These are phyloP conservation scores for Macropus fuliginosus DNA, from an alignment of 2,797 vertebrate species.

Conservation along the genomic window DNA sequence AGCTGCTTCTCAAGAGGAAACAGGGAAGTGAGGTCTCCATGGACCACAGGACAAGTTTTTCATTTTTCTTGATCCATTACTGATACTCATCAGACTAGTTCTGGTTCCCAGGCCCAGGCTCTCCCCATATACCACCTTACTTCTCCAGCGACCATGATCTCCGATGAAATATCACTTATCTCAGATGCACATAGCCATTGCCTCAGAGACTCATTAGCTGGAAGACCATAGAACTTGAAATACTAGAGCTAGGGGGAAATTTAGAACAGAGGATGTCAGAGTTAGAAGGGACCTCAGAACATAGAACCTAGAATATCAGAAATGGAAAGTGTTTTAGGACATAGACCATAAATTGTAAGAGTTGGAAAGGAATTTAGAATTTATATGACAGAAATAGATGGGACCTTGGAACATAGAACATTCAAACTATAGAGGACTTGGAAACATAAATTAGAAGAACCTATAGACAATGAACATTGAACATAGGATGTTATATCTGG, in stretches of 20 bases:
- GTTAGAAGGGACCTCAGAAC: neutral
- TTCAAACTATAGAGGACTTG: neutral
- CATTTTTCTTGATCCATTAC: neutral
- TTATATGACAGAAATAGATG: neutral
- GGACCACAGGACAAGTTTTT: neutral
- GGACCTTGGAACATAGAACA: neutral
- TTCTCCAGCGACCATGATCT: neutral
- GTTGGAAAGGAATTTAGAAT: neutral
- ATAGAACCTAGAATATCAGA: neutral
- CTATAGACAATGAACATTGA: neutral
- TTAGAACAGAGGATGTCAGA: neutral
- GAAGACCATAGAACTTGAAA: neutral
- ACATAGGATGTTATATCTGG: neutral
- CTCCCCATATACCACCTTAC: neutral
- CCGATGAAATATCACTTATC: neutral
- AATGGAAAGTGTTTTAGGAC: neutral
- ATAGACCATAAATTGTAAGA: neutral
- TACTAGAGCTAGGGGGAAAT: neutral
- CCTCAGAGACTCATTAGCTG: neutral
- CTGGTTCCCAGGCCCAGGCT: neutral
- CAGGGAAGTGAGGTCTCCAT: neutral
- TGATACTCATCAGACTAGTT: neutral
- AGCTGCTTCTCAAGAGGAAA: accelerated
- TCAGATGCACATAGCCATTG: neutral
- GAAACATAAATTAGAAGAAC: neutral